phyloP scores from a whole-genome alignment of 2,113 vertebrate species.

The Camelus bactrianus region DNA sequence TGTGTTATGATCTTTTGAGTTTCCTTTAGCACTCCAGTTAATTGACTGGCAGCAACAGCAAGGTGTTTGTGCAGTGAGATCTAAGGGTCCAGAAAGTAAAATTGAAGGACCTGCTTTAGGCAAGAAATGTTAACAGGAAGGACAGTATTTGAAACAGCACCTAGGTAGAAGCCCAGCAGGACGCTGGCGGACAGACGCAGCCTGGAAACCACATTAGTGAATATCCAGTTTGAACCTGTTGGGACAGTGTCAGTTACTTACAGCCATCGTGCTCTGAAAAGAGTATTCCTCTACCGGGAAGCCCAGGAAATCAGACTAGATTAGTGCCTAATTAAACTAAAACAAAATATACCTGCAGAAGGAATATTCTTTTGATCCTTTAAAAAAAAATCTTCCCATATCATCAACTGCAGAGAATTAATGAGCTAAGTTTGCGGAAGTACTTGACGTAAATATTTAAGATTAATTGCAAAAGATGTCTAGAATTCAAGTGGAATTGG shows the following conservation, averaged over 20 bases:
- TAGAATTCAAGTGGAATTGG: conserved; percentile 39
- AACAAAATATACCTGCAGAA: background rate
- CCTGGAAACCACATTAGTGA: background rate
- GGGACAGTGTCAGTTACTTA: background rate
- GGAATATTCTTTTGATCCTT: background rate
- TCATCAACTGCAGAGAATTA: conserved; percentile 1
- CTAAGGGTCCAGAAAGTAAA: background rate
- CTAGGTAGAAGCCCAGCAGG: background rate
- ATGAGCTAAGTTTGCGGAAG: background rate
- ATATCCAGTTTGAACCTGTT: background rate
- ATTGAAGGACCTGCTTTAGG: conserved; percentile 43
- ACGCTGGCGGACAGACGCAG: background rate
- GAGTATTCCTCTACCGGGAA: background rate
- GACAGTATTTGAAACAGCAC: conserved; percentile 15
- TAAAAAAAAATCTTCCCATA: conserved; percentile 34
- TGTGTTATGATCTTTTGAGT: conserved; percentile 21
- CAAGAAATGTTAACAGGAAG: conserved; percentile 51
- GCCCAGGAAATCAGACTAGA: background rate
- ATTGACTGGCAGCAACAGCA: conserved; percentile 29
- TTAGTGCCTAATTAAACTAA: background rate
- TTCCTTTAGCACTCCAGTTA: conserved; percentile 33
- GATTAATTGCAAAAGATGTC: background rate
- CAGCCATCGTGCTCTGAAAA: background rate
- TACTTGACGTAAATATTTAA: background rate
- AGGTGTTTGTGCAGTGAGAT: background rate